A percentile compares a stretch with the other conserved stretches of the same genome.
Evolutionary conservation across 2,888 invertebrate genomes (phyloP).

Genomic region (Merodon equestris): DNA sequence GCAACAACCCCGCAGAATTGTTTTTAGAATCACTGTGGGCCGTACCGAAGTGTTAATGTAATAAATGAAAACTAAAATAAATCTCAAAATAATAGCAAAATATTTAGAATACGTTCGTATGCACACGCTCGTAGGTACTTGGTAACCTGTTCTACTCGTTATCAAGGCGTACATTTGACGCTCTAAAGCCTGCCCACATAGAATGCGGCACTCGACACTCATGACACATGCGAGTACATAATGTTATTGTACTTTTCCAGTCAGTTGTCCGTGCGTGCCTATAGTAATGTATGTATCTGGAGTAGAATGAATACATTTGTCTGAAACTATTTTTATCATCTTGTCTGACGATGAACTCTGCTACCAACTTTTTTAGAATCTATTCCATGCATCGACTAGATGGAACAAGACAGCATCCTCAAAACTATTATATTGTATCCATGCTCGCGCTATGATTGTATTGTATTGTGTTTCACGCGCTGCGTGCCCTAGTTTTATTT

Average conservation of each 20-base stretch:
- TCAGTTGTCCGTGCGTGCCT: background rate
- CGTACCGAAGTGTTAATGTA: slow-evolving; percentile 33
- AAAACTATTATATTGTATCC: too few relatives aligned
- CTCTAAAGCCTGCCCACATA: slow-evolving; percentile 57
- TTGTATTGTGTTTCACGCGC: background rate
- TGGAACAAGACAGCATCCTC: too few relatives aligned
- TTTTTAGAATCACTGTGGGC: slow-evolving; percentile 48
- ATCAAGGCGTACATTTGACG: slow-evolving; percentile 65
- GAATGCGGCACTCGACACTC: slow-evolving; percentile 49
- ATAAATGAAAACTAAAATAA: slow-evolving; percentile 22
- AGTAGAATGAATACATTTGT: slow-evolving; percentile 31
- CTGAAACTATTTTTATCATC: slow-evolving; percentile 58
- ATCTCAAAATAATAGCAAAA: slow-evolving; percentile 40
- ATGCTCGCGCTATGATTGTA: too few relatives aligned
- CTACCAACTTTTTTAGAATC: too few relatives aligned
- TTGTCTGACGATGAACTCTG: too few relatives aligned
- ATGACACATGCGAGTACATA: slow-evolving; percentile 11
- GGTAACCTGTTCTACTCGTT: slow-evolving; percentile 58
- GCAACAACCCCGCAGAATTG: slow-evolving; percentile 37
- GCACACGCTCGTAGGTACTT: background rate
- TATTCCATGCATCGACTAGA: too few relatives aligned
- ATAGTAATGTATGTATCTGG: slow-evolving; percentile 23
- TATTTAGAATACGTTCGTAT: slow-evolving; percentile 27
- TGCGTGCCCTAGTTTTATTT: slow-evolving; percentile 55
- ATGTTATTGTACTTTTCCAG: too few relatives aligned